A percentile compares a stretch with the other conserved stretches of the same genome.
Evolutionary conservation across 1,140 invertebrate genomes (phyloP).

Genomic region (Drosophila nasuta): DNA sequence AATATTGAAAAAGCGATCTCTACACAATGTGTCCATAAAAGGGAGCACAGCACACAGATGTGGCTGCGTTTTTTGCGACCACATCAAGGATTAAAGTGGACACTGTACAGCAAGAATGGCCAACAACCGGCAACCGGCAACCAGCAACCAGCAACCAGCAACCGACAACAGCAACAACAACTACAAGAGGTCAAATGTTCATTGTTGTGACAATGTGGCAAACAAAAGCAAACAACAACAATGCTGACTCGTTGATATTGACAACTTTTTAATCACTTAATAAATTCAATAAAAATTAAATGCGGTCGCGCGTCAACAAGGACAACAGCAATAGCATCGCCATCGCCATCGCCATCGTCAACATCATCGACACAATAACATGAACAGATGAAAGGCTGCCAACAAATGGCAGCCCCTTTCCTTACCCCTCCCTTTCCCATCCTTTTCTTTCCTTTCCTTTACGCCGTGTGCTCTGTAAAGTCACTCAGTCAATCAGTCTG

Average conservation of each 20-base stretch:
- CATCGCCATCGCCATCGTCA: neutral
- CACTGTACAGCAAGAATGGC: slow-evolving; percentile 9
- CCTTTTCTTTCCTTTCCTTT: no score
- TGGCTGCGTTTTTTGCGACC: slow-evolving; percentile 53
- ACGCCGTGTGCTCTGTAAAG: neutral
- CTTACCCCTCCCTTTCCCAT: no score
- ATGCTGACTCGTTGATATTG: slow-evolving; percentile 75
- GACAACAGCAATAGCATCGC: slow-evolving; percentile 37
- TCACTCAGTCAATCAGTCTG: slow-evolving; percentile 27
- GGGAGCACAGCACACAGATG: neutral
- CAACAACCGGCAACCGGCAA: slow-evolving; percentile 8
- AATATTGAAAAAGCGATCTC: slow-evolving; percentile 81
- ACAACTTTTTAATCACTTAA: slow-evolving; percentile 85
- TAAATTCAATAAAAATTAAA: slow-evolving; percentile 85
- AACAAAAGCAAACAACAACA: slow-evolving; percentile 70
- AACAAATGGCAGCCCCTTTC: neutral
- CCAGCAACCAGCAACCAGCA: neutral
- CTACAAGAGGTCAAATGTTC: slow-evolving; percentile 14
- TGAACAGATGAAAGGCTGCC: slow-evolving; percentile 12
- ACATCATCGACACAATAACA: slow-evolving; percentile 11
- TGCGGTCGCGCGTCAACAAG: slow-evolving; percentile 79
- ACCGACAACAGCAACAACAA: slow-evolving; percentile 11
- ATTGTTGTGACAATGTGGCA: slow-evolving; percentile 73
- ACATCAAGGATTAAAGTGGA: slow-evolving; percentile 64
- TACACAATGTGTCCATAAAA: slow-evolving; percentile 68